Evolutionary conservation across 2,113 vertebrate species (phyloP), one percentile per base, ranked within the genome.

Genomic region (Corythaixoides concolor): DNA sequence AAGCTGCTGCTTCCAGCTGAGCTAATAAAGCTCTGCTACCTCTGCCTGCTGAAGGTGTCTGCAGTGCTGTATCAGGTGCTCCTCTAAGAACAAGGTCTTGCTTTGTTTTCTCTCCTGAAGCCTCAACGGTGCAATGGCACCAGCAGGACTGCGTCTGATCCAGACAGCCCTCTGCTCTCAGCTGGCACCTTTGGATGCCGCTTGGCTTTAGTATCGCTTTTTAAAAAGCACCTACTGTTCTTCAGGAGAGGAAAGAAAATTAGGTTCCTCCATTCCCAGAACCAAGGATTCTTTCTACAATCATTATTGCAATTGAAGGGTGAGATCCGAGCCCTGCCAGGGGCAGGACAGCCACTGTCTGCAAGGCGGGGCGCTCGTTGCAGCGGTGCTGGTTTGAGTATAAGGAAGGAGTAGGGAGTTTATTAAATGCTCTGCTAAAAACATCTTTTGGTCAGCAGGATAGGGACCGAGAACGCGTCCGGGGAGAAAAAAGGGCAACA

Each of bases 71-170:
- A 24, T 9, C 30, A 12, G 26, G 45, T 41, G 45, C 35, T 59
- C 30, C 64, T 18, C 17, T 1, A 12, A 41, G 73, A 56, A 62
- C 58, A 52, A 62, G 67, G 47, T 35, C 74, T 35, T 30, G 50
- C 39, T 45, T 53, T 24, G 43, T 64, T 52, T 30, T 22, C 26
- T 28, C 20, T 89, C 18, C 53, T 8, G 52, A 15, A 32, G 45
- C 39, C 47, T 30, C 0, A 1, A 7, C 0, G 5, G 23, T 5
- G 50, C 22, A 33, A 13, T 0, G 1, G 9, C 5, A 2, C 11
- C 59, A 58, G 39, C n/a, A 53, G 60, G 58, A 32, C 37, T 4
- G 9, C 5, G 45, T 8, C 68, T 21, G 59, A 37, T 21, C 21
- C 14, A 26, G 37, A 0, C 0, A 9, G 39, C 47, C 37, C 62